Conservation (phyloP, 2,113 vertebrate genomes). For the Mellivora capensis region DNA sequence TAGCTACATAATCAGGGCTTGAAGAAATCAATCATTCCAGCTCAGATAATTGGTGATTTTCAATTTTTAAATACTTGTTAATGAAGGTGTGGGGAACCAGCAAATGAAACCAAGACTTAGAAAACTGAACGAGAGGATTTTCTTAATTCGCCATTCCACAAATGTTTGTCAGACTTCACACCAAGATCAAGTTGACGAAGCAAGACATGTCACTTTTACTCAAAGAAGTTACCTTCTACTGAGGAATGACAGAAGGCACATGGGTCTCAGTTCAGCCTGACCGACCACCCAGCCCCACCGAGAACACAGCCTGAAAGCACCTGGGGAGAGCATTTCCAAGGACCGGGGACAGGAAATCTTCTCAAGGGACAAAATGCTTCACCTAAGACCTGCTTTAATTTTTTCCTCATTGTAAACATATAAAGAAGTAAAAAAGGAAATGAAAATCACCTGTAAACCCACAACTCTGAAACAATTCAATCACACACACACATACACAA, state of each 20-base stretch:
- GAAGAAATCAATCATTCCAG: not conserved
- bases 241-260: not conserved
- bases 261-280: not conserved
- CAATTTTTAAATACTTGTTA: not conserved
- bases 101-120: not conserved
- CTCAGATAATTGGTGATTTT: not conserved
- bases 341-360: not conserved
- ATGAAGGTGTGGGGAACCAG: not conserved
- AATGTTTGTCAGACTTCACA: not conserved
- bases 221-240: not conserved
- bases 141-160: not conserved
- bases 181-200: not conserved
- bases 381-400: not conserved
- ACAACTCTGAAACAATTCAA: not conserved
- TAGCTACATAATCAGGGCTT: not conserved
- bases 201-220: not conserved
- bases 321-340: not conserved
- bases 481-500: too few species aligned
- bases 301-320: accelerated
- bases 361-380: not conserved
- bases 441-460: not conserved
- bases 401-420: not conserved
- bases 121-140: not conserved
- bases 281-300: not conserved
- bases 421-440: not conserved